A percentile compares a stretch with the other conserved stretches of the same genome.
Conservation (phyloP, 2,888 invertebrate species). For the Drosophila heteroneura region DNA sequence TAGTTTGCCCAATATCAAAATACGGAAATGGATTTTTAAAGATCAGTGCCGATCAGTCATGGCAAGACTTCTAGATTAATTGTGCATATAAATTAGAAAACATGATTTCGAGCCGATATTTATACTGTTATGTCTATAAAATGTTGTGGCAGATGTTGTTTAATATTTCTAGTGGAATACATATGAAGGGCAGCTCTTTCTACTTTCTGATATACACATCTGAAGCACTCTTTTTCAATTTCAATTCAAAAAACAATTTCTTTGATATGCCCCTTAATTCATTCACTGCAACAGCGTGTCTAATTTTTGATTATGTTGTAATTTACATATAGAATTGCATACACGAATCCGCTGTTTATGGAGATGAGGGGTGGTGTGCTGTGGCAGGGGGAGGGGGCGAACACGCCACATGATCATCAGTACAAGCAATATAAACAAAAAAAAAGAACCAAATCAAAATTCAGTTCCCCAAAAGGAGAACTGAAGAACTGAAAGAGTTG, state of each 20-base stretch:
- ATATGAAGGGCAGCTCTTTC: neutral
- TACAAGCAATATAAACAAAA: slow-evolving; percentile 30
- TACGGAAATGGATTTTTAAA: too few species aligned
- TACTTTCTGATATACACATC: neutral
- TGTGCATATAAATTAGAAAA: neutral
- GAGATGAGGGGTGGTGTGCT: neutral
- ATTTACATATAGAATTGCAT: slow-evolving; percentile 79
- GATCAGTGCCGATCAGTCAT: too few species aligned
- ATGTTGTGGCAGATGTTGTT: neutral
- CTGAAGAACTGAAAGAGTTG: slow-evolving; percentile 6
- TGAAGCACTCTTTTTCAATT: slow-evolving; percentile 1
- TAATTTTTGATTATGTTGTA: slow-evolving; percentile 82
- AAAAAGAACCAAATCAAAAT: slow-evolving; percentile 41
- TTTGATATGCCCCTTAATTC: neutral
- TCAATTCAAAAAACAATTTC: slow-evolving; percentile 6
- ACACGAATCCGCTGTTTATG: slow-evolving; percentile 50
- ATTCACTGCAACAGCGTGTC: slow-evolving; percentile 59
- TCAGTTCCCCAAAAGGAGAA: slow-evolving; percentile 17
- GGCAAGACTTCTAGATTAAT: neutral
- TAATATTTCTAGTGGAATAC: neutral
- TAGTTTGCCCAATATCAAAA: neutral
- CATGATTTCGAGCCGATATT: neutral
- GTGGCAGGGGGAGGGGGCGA: neutral
- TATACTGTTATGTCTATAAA: neutral
- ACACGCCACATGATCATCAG: slow-evolving; percentile 38